These are phyloP conservation scores for Plodia interpunctella DNA, from an alignment of 1,140 invertebrate genomes.

Conservation along the genomic window DNA sequence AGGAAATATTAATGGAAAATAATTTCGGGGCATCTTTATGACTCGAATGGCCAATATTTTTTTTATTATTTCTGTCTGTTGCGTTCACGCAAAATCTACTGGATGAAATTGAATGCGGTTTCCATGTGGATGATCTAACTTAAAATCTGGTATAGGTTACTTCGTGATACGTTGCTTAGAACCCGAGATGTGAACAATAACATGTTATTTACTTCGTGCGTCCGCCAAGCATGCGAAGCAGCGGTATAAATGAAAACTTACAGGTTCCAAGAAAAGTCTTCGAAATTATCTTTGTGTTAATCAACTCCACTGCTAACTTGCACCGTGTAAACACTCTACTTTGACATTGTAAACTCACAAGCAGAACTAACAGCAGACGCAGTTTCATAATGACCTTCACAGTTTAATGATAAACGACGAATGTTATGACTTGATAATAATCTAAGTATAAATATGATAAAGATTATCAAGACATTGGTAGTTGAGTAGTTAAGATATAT, in stretches of 20 bases:
- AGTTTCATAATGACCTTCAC: slow-evolving; percentile 3
- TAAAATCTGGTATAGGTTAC: no score
- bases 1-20: no score
- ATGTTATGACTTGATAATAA: not conserved
- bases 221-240: no score
- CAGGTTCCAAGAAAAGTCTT: slow-evolving; percentile 40
- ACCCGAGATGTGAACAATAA: no score
- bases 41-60: no score
- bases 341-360: not conserved
- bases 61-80: no score
- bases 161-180: no score
- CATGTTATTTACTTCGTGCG: not conserved
- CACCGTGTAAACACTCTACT: slow-evolving; percentile 28
- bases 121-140: no score
- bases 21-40: no score
- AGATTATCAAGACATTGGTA: not conserved
- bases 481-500: no score
- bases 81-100: no score
- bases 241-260: slow-evolving; percentile 20
- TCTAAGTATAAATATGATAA: not conserved
- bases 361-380: not conserved
- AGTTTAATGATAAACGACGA: not conserved
- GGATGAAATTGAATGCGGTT: no score
- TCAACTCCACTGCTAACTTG: slow-evolving; percentile 25
- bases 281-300: slow-evolving; percentile 27